phyloP scores from a whole-genome alignment of 2,888 invertebrate species.

The Ferdinandea cuprea region DNA sequence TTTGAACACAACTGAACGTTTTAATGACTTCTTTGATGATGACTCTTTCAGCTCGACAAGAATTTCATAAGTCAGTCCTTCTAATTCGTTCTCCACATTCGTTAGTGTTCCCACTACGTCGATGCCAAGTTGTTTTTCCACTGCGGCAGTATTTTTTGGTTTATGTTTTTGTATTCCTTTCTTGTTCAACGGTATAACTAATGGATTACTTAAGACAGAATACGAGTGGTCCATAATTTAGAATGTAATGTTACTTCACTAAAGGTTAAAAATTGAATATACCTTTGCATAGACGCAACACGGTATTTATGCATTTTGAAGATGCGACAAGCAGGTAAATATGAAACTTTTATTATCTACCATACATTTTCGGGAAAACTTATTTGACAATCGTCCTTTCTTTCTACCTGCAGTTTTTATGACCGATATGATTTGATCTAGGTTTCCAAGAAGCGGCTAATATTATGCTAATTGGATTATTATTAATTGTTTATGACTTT shows the following conservation, averaged over 20 bases:
- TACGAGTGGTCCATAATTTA: neutral
- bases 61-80: constrained; percentile 9
- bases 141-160: neutral
- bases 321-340: neutral
- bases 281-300: too few species aligned
- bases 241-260: neutral
- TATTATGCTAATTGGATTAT: too few species aligned
- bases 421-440: too few species aligned
- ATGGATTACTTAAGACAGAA: neutral
- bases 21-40: neutral
- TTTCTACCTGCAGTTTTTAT: too few species aligned
- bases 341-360: too few species aligned
- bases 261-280: neutral
- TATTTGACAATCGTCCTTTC: too few species aligned
- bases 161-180: too few species aligned
- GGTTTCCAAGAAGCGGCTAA: too few species aligned
- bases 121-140: neutral
- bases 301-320: too few species aligned
- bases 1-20: neutral
- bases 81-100: constrained; percentile 7
- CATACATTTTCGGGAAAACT: too few species aligned
- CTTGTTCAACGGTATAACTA: neutral
- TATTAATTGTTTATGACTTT: too few species aligned
- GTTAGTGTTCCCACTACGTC: constrained; percentile 12
- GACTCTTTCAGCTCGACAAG: constrained; percentile 10